A percentile compares a stretch with the other conserved stretches of the same genome.
Evolutionary conservation across 2,113 vertebrate species (phyloP).

Genomic region (Silurus glanis): DNA sequence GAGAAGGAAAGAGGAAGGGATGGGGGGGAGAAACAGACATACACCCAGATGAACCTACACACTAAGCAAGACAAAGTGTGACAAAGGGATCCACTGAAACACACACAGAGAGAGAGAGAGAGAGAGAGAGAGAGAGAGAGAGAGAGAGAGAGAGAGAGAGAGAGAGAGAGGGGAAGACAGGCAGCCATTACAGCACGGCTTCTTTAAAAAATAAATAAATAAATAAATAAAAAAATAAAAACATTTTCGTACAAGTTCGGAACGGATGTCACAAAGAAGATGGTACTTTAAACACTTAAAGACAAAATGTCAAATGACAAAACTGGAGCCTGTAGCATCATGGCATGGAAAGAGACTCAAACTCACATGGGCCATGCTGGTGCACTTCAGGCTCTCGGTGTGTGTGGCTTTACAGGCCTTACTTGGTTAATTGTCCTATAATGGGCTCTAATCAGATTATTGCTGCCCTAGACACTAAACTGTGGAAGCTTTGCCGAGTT

Average conservation of each 20-base stretch:
- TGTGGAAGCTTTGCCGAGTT: constrained; percentile 25
- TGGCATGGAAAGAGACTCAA: neutral
- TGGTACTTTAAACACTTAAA: neutral
- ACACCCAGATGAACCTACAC: neutral
- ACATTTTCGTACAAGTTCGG: neutral
- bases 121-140: neutral
- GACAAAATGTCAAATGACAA: neutral
- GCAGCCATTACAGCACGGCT: neutral
- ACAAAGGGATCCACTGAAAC: neutral
- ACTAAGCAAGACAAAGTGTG: neutral
- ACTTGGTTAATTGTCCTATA: constrained; percentile 51
- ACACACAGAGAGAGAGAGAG: neutral
- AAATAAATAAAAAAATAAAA: too few species aligned
- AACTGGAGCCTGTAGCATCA: neutral
- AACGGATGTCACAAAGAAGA: neutral
- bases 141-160: neutral
- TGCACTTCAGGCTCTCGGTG: neutral
- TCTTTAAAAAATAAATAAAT: too few species aligned
- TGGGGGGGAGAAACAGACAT: neutral
- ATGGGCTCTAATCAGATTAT: constrained; percentile 68
- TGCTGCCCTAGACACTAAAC: constrained; percentile 54
- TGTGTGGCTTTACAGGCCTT: neutral
- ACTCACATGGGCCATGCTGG: neutral
- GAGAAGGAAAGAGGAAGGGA: neutral
- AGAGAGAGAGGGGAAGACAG: neutral